These are phyloP conservation scores for Dendrolimus houi DNA, from an alignment of 2,888 invertebrate genomes.

Conservation along the genomic window DNA sequence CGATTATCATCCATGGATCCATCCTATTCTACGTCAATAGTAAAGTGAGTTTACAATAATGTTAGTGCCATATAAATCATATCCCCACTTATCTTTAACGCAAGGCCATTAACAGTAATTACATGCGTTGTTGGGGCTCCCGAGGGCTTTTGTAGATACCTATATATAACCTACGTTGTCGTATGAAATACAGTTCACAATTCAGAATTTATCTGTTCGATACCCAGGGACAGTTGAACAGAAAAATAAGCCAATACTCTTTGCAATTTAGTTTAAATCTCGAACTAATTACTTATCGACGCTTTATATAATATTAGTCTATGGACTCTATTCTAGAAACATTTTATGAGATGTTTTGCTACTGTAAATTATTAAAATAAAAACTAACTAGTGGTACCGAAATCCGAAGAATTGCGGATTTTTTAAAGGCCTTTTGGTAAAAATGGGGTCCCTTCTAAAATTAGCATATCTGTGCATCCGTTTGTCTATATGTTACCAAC, in stretches of 20 bases:
- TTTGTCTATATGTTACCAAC: too few relatives aligned
- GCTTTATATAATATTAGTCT: background rate
- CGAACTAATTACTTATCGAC: background rate
- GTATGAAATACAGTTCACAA: background rate
- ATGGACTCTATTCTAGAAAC: too few relatives aligned
- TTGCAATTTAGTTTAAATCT: background rate
- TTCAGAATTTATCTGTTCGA: background rate
- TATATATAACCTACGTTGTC: conserved; percentile 1
- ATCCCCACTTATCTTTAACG: background rate
- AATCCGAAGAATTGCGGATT: too few relatives aligned
- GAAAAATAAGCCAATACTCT: background rate
- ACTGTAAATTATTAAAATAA: too few relatives aligned
- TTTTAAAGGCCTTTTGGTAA: too few relatives aligned
- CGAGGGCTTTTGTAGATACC: conserved; percentile 3
- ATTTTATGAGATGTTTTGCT: too few relatives aligned
- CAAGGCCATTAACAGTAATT: conserved; percentile 7
- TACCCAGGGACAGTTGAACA: background rate
- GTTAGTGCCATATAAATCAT: background rate
- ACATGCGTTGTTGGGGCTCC: conserved; percentile 5
- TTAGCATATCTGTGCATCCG: too few relatives aligned
- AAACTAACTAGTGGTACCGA: too few relatives aligned
- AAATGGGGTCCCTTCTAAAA: too few relatives aligned
- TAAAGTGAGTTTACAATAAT: background rate
- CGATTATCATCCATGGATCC: too few relatives aligned
- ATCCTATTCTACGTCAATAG: background rate